Percentiles rank a stretch among this genome's conserved stretches.
These are phyloP conservation scores for Eptesicus fuscus DNA, from an alignment of 2,113 vertebrate species.

Conservation along the genomic window DNA sequence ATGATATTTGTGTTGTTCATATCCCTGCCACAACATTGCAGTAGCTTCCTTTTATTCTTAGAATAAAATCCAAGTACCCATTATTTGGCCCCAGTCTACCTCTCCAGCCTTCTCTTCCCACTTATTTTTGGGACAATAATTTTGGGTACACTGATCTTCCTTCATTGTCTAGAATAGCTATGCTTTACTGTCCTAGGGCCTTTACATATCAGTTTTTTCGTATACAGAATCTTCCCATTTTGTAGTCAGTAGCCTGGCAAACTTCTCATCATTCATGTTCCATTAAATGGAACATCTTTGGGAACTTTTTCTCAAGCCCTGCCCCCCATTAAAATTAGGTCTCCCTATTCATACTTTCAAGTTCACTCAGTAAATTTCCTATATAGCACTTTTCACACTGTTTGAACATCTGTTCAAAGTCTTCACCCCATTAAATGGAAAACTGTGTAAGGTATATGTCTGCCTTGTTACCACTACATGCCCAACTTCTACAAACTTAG, in stretches of 20 bases:
- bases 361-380: neutral
- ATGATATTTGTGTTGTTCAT: neutral
- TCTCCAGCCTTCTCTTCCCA: neutral
- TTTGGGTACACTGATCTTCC: neutral
- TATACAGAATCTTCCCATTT: neutral
- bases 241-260: neutral
- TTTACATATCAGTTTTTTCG: neutral
- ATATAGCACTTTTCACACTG: neutral
- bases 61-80: conserved; percentile 22
- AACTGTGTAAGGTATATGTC: neutral
- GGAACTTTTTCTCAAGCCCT: no score
- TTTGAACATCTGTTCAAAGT: neutral
- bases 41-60: neutral
- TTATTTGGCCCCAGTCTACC: neutral
- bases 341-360: neutral
- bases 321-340: neutral
- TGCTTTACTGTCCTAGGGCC: neutral
- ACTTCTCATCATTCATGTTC: neutral
- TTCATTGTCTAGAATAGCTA: neutral
- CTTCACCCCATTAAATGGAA: neutral
- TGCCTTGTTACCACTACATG: neutral
- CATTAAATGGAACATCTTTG: no score
- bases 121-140: neutral
- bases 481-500: neutral
- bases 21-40: neutral